A percentile compares a stretch with the other conserved stretches of the same genome.
Evolutionary conservation across 1,140 invertebrate genomes (phyloP).

Genomic region (Rhizoglyphus robini): DNA sequence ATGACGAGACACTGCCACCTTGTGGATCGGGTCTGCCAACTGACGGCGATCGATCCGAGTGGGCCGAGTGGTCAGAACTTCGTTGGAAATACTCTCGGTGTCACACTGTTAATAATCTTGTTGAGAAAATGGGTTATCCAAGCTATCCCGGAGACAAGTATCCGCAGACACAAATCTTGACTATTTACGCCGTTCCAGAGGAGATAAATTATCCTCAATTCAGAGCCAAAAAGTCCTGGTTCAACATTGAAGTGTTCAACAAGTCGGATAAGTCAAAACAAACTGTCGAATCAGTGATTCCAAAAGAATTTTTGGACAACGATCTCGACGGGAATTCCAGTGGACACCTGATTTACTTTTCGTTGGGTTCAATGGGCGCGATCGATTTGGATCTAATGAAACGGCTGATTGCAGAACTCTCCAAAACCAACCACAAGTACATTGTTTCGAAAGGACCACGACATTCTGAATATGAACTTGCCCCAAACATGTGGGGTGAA

Average conservation of each 20-base stretch:
- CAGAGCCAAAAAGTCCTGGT: not conserved
- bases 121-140: not conserved
- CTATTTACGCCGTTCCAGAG: not conserved
- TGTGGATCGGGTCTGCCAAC: not conserved
- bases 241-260: not conserved
- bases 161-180: not conserved
- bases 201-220: not conserved
- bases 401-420: not conserved
- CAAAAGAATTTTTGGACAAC: not conserved
- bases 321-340: not conserved
- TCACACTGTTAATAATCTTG: not conserved
- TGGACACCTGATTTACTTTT: conserved; percentile 21
- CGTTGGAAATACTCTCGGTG: not conserved
- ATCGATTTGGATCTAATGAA: conserved; percentile 22
- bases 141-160: not conserved
- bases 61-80: not conserved
- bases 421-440: not conserved
- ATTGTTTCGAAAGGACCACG: conserved; percentile 15
- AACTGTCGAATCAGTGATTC: not conserved
- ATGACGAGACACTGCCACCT: not conserved
- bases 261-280: not conserved
- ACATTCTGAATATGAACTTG: conserved; percentile 19
- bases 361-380: conserved; percentile 25
- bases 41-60: not conserved
- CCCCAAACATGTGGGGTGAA: conserved; percentile 22